phyloP scores from a whole-genome alignment of 2,113 vertebrate species.

The Mungos mungo region DNA sequence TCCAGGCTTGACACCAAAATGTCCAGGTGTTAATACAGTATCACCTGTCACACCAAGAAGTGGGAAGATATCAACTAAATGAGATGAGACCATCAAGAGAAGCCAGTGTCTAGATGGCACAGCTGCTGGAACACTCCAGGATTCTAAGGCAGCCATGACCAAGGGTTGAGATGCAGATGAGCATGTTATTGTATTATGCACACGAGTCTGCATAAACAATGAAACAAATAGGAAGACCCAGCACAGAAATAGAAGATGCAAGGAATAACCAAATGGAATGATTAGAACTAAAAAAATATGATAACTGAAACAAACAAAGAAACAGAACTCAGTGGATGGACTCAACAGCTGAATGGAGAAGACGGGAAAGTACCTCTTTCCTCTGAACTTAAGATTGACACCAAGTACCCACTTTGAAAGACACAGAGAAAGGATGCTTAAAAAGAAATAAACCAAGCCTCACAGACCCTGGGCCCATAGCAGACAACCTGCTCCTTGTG shows the following conservation, averaged over 20 bases:
- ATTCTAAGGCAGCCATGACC: not conserved
- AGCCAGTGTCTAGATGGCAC: not conserved
- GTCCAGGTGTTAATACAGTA: not conserved
- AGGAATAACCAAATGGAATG: not conserved
- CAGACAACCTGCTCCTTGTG: not conserved
- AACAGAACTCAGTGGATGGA: too few relatives aligned
- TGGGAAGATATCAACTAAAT: not conserved
- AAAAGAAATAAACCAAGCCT: too few relatives aligned
- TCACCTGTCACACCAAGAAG: not conserved
- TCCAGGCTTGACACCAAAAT: not conserved
- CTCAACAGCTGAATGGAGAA: too few relatives aligned
- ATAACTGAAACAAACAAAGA: not conserved
- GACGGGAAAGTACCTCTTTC: not conserved
- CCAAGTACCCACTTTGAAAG: not conserved
- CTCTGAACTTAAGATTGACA: not conserved
- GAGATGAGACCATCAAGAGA: not conserved
- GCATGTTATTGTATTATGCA: not conserved
- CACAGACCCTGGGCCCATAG: not conserved
- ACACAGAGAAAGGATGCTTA: not conserved
- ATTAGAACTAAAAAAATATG: not conserved
- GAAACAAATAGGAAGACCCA: not conserved
- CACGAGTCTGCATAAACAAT: not conserved
- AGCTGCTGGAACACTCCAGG: not conserved
- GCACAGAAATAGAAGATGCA: not conserved
- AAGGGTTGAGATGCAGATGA: not conserved